phyloP scores from a whole-genome alignment of 2,113 vertebrate species.

The Meles meles region DNA sequence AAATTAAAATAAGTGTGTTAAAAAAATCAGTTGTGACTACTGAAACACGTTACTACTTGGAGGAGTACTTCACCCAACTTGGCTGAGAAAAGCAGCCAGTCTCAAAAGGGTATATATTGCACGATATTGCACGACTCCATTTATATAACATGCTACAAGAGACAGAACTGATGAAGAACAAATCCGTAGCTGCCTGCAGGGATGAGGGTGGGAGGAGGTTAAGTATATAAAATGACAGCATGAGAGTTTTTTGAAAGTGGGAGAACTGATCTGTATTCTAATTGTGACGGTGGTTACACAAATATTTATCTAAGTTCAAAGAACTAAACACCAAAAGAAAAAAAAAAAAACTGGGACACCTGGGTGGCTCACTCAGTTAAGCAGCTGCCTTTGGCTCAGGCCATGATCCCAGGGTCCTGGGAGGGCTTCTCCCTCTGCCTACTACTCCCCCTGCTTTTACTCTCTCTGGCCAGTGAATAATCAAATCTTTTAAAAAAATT shows the following conservation, averaged over 20 bases:
- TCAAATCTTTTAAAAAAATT: neutral
- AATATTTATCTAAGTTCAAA: neutral
- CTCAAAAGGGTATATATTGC: neutral
- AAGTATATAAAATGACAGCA: neutral
- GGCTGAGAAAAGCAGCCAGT: neutral
- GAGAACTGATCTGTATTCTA: neutral
- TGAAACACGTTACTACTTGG: neutral
- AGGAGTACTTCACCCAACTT: neutral
- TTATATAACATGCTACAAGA: neutral
- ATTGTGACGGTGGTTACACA: neutral
- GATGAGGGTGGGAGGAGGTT: rapidly evolving
- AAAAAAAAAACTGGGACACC: too few species aligned
- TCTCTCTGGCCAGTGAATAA: too few species aligned
- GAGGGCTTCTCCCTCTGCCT: too few species aligned
- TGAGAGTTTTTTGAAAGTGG: neutral
- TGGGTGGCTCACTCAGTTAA: too few species aligned
- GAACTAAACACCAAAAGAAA: neutral
- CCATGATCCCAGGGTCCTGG: too few species aligned
- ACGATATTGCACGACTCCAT: neutral
- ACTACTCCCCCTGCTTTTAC: too few species aligned
- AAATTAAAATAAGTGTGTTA: neutral
- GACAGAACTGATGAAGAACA: neutral
- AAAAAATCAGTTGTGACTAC: neutral
- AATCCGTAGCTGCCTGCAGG: neutral
- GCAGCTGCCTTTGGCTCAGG: too few species aligned